Base-by-base conservation (phyloP, 2,797 vertebrate genomes). In the Sebastes cheni region DNA sequence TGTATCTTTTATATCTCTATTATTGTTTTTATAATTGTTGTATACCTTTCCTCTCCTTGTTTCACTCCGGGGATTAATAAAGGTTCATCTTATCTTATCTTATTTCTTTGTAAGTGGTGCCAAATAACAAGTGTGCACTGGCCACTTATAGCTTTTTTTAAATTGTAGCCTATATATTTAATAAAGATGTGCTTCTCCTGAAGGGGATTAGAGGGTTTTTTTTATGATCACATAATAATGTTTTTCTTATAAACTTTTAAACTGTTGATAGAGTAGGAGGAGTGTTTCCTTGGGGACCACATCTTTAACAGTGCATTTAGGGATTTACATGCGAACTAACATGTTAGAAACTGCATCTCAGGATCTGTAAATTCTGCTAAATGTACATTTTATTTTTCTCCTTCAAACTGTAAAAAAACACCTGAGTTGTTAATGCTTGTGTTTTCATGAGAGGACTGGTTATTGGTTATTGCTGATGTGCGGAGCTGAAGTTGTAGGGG, bases 401-500 rank as follows among this genome's bases (percentile, higher is more conserved):
- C 4, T 22, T 2, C 39, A 25, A 65, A 42, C 18, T 23, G 36
- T 16, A 22, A 30, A 14, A 13, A 56, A 65, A 46, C 50, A 46
- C 2, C 6, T 3, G 22, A 20, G 23, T 60, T 58, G 7, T 56
- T 27, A 4, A 30, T 55, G 10, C 66, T 12, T 1, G 78, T 42
- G 58, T 80, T 67, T 11, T 20, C 42, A 65, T 12, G 72, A 32
- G 65, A 34, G 58, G 76, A 68, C 56, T 23, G 18, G 46, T 18
- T 50, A 50, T 52, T 46, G 42, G 36, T 39, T 32, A 9, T 54
- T 29, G 56, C 32, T 67, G 69, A 75, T 80, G 36, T 60, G 74
- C 79, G 69, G 79, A 80, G 85, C 83, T 72, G 88, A 88, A 90
- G 88, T 90, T 86, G 20, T 16, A 16, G 73, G 71, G 69, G 66